Evolutionary conservation across 2,888 invertebrate genomes (phyloP).

Genomic region (Eristalinus aeneus): DNA sequence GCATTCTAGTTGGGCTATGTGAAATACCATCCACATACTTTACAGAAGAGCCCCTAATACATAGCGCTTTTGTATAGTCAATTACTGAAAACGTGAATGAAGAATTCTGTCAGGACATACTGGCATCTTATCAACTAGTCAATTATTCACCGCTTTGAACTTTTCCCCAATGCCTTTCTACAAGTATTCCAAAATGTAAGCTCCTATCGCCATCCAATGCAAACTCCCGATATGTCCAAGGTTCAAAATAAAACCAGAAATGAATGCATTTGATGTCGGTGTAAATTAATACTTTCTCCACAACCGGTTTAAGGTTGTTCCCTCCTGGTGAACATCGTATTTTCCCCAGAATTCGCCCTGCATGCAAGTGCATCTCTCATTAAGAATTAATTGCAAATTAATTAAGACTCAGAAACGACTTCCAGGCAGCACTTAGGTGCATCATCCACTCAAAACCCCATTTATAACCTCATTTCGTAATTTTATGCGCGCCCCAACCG

Average conservation of each 20-base stretch:
- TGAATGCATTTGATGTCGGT: not conserved
- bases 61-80: too few species aligned
- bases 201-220: not conserved
- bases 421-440: not conserved
- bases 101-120: too few species aligned
- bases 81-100: too few species aligned
- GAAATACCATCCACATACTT: too few species aligned
- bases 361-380: not conserved
- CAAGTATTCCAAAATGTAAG: too few species aligned
- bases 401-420: not conserved
- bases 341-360: not conserved
- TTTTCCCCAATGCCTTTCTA: too few species aligned
- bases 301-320: not conserved
- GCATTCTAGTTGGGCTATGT: too few species aligned
- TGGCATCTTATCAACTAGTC: too few species aligned
- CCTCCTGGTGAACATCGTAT: not conserved
- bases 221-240: not conserved
- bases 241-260: not conserved
- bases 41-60: too few species aligned
- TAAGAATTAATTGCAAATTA: constrained; percentile 16
- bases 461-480: constrained; percentile 35
- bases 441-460: constrained; percentile 17
- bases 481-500: constrained; percentile 29
- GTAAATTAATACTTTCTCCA: not conserved
- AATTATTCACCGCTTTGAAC: too few species aligned